Conservation (phyloP, 2,797 vertebrate species). For the Halcyon smyrnensis region DNA sequence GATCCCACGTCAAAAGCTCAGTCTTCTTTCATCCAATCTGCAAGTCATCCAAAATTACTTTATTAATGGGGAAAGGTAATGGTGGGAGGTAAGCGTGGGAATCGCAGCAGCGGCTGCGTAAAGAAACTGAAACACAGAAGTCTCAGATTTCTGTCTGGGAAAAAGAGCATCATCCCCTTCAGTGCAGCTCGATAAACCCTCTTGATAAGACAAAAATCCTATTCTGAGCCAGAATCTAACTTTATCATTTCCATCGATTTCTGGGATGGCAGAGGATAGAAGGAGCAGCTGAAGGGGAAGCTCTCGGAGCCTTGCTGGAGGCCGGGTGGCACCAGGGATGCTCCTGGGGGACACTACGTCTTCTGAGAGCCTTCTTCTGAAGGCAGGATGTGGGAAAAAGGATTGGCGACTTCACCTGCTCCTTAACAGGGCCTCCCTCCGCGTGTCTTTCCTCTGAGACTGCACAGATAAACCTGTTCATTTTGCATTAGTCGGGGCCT, state of each 20-base stretch:
- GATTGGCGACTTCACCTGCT: background rate
- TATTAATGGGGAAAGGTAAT: background rate
- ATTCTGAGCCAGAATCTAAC: background rate
- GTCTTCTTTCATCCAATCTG: background rate
- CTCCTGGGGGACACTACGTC: background rate
- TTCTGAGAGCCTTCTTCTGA: background rate
- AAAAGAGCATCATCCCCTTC: background rate
- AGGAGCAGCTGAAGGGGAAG: background rate
- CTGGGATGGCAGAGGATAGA: background rate
- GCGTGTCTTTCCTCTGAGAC: background rate
- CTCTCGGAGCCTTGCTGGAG: background rate
- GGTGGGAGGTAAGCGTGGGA: fast-evolving
- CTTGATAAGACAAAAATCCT: background rate
- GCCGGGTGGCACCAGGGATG: background rate
- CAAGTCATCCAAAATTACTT: background rate
- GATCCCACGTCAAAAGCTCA: background rate
- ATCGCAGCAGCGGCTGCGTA: background rate
- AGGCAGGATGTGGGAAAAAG: background rate
- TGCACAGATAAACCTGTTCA: background rate
- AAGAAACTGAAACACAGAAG: background rate
- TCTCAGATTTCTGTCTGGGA: background rate
- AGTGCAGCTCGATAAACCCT: background rate
- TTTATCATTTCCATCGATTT: background rate
- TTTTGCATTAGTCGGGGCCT: background rate
- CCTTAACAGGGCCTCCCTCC: background rate